phyloP scores from a whole-genome alignment of 2,888 invertebrate species.

The Cactoblastis cactorum region DNA sequence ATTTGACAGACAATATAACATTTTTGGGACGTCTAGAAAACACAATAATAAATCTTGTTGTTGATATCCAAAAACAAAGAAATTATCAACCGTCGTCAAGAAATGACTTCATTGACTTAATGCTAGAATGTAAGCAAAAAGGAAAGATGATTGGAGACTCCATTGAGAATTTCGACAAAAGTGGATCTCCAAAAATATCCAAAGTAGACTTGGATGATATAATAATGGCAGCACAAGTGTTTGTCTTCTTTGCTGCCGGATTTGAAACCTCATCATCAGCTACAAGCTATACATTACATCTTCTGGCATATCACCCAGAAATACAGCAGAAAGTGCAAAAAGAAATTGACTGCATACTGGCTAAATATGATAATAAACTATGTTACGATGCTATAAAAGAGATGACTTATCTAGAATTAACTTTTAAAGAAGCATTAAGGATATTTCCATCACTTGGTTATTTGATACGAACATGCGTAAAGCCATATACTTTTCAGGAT shows the following conservation, averaged over 20 bases:
- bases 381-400: constrained; percentile 33
- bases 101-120: constrained; percentile 36
- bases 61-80: constrained; percentile 19
- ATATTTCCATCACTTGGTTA: constrained; percentile 32
- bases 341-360: constrained; percentile 38
- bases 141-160: constrained; percentile 27
- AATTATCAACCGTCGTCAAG: constrained; percentile 28
- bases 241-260: constrained; percentile 33
- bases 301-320: constrained; percentile 39
- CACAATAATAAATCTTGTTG: constrained; percentile 15
- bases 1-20: constrained; percentile 8
- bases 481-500: constrained; percentile 19
- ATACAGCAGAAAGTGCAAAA: constrained; percentile 39
- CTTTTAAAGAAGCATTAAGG: constrained; percentile 36
- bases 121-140: constrained; percentile 30
- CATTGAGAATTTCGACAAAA: constrained; percentile 22
- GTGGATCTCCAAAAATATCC: constrained; percentile 24
- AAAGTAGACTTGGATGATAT: constrained; percentile 24
- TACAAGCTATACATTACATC: constrained; percentile 38
- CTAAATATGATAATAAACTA: constrained; percentile 29
- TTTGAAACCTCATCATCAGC: constrained; percentile 36
- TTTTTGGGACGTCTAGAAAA: constrained; percentile 12
- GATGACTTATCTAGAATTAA: constrained; percentile 30
- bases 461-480: constrained; percentile 12
- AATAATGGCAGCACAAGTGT: constrained; percentile 31